These are phyloP conservation scores for Isaurus tuberculatus DNA, from an alignment of 92 coral and sea anemone genomes.

Conservation along the genomic window DNA sequence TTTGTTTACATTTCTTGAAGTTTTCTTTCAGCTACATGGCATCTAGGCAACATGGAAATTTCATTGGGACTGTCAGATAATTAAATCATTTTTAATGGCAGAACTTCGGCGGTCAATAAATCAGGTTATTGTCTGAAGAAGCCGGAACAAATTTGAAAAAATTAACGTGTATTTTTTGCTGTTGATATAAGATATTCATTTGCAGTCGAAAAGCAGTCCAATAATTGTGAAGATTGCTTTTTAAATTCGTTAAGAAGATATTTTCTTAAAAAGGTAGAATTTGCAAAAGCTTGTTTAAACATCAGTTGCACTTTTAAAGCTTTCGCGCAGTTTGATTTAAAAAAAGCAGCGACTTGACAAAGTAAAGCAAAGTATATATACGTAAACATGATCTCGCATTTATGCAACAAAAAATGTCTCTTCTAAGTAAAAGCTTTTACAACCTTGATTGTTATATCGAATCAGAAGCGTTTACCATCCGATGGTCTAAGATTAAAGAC, in stretches of 20 bases:
- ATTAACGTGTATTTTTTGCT: not conserved
- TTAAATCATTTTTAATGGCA: no score
- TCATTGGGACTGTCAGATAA: not conserved
- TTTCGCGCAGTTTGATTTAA: not conserved
- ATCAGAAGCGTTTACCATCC: no score
- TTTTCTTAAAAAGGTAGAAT: no score
- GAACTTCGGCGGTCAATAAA: not conserved
- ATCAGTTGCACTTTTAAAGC: not conserved
- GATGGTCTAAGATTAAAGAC: no score
- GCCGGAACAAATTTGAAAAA: not conserved
- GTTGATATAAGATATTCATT: not conserved
- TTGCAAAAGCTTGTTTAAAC: no score
- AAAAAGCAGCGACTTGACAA: no score
- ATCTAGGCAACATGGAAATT: not conserved
- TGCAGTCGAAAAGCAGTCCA: not conserved
- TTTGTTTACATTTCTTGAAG: slow-evolving; percentile 32
- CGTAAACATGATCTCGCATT: no score
- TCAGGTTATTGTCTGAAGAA: not conserved
- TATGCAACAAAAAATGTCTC: no score
- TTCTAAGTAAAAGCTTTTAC: no score
- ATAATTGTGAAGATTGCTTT: not conserved
- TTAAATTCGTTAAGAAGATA: not conserved
- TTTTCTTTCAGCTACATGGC: not conserved
- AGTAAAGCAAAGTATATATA: no score
- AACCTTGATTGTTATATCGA: no score